Evolutionary conservation across 2,888 invertebrate genomes (phyloP), one percentile per base, ranked within the genome.

Genomic region (Podabrus alpinus): DNA sequence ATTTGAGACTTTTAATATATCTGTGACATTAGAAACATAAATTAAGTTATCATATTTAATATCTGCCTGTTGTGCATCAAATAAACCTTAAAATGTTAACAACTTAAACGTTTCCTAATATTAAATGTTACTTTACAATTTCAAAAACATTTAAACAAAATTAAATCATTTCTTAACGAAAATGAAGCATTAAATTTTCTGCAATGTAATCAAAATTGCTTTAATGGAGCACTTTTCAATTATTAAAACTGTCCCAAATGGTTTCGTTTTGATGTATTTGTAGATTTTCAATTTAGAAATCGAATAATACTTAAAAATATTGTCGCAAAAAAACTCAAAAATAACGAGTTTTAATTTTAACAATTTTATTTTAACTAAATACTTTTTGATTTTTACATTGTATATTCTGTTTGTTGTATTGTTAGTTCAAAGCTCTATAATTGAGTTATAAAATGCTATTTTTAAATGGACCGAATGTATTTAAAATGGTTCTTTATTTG

Each of bases 231-330:
- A 64, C 62, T 64, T 64, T 64, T 64, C 19, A 19, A 64, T 64
- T 64, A 64, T 64, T 64, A 19, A 64, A 64, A 19, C 19, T 64
- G 17, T 64, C 17, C 62, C 62, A 19, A 64, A 64, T 64, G 62
- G 62, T 16, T 64, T 64, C 62, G 62, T 64, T 64, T 64, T 64
- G 62, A 64, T 64, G 62, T 64, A 64, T 64, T 64, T 64, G 62
- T 64, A 64, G 19, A 64, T 64, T 64, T 64, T 64, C 62, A 21
- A 64, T 64, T 16, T 64, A 64, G 16, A 9, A 64, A 64, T 19
- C 19, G 15, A 64, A 64, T 64, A 64, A 64, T 64, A 19, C 62
- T 64, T 19, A 64, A 64, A 62, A 64, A 19, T 64, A 10, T 64
- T 19, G n/a, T 64, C 9, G 5, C 19, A 5, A 17, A 13, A 64